A percentile compares a stretch with the other conserved stretches of the same genome.
phyloP scores from a whole-genome alignment of 2,888 invertebrate species.

The Diplolepis rosae region DNA sequence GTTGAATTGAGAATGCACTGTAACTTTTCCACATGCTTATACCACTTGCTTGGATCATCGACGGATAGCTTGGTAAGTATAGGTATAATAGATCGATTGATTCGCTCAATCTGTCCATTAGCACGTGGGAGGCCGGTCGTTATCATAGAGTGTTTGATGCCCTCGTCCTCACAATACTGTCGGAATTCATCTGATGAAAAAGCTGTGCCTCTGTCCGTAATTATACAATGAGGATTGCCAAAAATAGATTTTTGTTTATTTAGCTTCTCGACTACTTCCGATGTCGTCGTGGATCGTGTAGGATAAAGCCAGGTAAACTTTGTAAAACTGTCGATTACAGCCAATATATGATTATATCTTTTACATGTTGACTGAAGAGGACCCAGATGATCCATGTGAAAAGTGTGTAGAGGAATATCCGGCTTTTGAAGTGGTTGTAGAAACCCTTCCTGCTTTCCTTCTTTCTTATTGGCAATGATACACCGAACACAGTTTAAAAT shows the following conservation, averaged over 20 bases:
- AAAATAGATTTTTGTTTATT: slow-evolving; percentile 32
- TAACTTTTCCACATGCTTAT: slow-evolving; percentile 31
- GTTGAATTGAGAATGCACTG: slow-evolving; percentile 37
- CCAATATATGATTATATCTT: slow-evolving; percentile 29
- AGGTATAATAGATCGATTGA: too few species aligned
- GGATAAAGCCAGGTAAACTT: slow-evolving; percentile 33
- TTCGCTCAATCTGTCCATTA: too few species aligned
- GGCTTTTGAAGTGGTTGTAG: slow-evolving; percentile 31
- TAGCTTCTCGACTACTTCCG: slow-evolving; percentile 35
- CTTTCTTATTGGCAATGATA: slow-evolving; percentile 31
- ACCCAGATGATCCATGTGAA: slow-evolving; percentile 24
- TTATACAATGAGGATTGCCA: slow-evolving; percentile 33
- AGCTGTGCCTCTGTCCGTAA: too few species aligned
- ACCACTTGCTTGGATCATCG: too few species aligned
- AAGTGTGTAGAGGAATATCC: slow-evolving; percentile 24
- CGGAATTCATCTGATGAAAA: too few species aligned
- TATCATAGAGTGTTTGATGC: slow-evolving; percentile 34
- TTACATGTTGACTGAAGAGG: neutral
- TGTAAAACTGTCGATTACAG: slow-evolving; percentile 10
- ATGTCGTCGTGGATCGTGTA: neutral
- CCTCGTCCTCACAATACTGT: slow-evolving; percentile 36
- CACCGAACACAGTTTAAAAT: slow-evolving; percentile 34
- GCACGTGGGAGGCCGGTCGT: too few species aligned
- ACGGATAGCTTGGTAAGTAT: too few species aligned
- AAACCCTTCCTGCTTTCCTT: too few species aligned